These are phyloP conservation scores for Fopius arisanus DNA, from an alignment of 1,140 invertebrate species.

Conservation along the genomic window DNA sequence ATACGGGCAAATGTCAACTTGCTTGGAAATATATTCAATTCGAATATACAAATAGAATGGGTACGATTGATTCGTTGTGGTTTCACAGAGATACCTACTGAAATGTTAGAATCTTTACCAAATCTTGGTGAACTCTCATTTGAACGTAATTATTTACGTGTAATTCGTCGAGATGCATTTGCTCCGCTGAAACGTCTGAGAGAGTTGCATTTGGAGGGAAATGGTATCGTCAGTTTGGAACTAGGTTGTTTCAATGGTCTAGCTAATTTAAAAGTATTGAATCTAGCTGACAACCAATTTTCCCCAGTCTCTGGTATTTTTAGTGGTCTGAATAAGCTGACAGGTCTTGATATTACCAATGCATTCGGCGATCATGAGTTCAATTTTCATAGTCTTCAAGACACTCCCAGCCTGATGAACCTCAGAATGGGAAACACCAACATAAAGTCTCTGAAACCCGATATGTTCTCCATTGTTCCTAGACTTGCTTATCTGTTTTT, in stretches of 20 bases:
- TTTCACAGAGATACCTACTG: neutral
- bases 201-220: neutral
- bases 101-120: neutral
- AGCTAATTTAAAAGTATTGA: neutral
- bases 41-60: too few relatives aligned
- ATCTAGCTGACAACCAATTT: neutral
- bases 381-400: neutral
- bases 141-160: neutral
- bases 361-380: neutral
- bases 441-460: neutral
- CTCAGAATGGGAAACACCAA: neutral
- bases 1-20: too few relatives aligned
- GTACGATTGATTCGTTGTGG: neutral
- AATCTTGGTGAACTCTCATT: neutral
- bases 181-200: neutral
- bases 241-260: neutral
- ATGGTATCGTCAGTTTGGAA: neutral
- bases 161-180: neutral
- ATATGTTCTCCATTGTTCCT: neutral
- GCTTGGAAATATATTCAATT: too few relatives aligned
- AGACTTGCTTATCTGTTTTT: neutral
- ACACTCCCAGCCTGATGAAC: neutral
- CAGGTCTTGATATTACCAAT: neutral
- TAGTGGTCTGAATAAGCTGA: neutral
- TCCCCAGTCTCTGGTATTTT: neutral